Percentiles rank a stretch among this genome's conserved stretches.
Evolutionary conservation across 2,888 invertebrate genomes (phyloP).

Genomic region (Sinopyrophorus schimmeli): DNA sequence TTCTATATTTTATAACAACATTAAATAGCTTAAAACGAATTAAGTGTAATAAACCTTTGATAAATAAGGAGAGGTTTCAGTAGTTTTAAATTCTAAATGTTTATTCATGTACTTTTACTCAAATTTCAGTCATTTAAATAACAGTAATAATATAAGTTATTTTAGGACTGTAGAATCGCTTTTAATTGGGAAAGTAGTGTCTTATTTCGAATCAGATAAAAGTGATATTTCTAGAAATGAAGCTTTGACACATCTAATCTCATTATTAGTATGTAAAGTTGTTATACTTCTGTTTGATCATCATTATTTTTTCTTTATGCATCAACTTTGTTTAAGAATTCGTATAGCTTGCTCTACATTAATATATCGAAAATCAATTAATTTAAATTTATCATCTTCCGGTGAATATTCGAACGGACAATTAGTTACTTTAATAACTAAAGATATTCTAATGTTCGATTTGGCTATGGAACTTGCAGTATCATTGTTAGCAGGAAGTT

Average conservation of each 20-base stretch:
- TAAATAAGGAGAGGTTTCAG: too few species aligned
- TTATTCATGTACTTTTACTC: too few species aligned
- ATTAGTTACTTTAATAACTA: slow-evolving; percentile 62
- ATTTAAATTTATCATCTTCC: slow-evolving; percentile 77
- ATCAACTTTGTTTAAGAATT: slow-evolving; percentile 71
- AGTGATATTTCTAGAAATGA: slow-evolving; percentile 56
- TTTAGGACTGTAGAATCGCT: slow-evolving; percentile 66
- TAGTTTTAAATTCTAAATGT: too few species aligned
- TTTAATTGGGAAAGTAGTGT: slow-evolving; percentile 68
- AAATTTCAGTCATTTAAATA: too few species aligned
- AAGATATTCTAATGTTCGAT: slow-evolving; percentile 85
- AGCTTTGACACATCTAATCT: slow-evolving; percentile 69
- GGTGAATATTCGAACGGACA: slow-evolving; percentile 76
- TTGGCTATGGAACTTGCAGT: slow-evolving; percentile 73
- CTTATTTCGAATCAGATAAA: slow-evolving; percentile 65
- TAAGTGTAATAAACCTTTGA: too few species aligned
- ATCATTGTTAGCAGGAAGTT: too few species aligned
- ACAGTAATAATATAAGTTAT: too few species aligned
- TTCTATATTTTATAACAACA: too few species aligned
- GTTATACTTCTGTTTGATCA: slow-evolving; percentile 66
- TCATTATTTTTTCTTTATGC: slow-evolving; percentile 72
- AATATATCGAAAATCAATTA: slow-evolving; percentile 70
- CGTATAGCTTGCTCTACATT: slow-evolving; percentile 72
- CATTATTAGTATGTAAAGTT: slow-evolving; percentile 63
- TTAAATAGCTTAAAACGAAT: too few species aligned